Conservation (phyloP, 2,797 vertebrate species). For the Micropoecilia bifurca region DNA sequence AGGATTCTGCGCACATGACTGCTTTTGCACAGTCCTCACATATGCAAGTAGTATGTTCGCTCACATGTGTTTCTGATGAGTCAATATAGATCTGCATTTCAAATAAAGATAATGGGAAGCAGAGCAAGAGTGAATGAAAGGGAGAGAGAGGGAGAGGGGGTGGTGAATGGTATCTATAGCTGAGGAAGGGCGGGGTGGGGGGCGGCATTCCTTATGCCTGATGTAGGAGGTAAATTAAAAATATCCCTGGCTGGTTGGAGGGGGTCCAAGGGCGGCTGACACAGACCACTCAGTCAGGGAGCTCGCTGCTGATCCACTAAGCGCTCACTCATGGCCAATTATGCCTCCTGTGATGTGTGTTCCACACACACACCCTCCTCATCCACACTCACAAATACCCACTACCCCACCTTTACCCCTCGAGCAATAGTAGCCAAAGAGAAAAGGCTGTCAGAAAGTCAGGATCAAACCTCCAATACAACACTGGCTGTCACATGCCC, state of each 20-base stretch:
- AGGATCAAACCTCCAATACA: constrained; percentile 77
- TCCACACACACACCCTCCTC: constrained; percentile 17
- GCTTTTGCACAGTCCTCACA: constrained; percentile 21
- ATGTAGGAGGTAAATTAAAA: constrained; percentile 80
- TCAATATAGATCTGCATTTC: constrained; percentile 95
- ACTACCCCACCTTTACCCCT: constrained; percentile 64
- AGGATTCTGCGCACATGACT: constrained; percentile 18
- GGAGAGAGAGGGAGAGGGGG: constrained; percentile 31
- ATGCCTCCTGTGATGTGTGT: constrained; percentile 77
- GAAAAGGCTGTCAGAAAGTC: constrained; percentile 72
- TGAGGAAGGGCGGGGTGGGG: constrained; percentile 79
- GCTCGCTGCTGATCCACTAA: constrained; percentile 73
- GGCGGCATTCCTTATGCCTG: constrained; percentile 72
- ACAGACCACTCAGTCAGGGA: constrained; percentile 72
- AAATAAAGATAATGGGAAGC: constrained; percentile 96
- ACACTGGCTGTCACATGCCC: constrained; percentile 72
- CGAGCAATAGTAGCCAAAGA: constrained; percentile 57
- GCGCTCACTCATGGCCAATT: constrained; percentile 76
- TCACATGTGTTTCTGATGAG: constrained; percentile 97
- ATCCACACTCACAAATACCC: constrained; percentile 7
- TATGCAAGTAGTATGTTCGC: constrained; percentile 49
- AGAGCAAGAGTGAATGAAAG: constrained; percentile 85
- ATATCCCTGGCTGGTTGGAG: constrained; percentile 75
- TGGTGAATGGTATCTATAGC: constrained; percentile 81
- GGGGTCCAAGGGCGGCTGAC: constrained; percentile 66